phyloP scores from a whole-genome alignment of 2,888 invertebrate genomes.

The Adelognathus sp. region DNA sequence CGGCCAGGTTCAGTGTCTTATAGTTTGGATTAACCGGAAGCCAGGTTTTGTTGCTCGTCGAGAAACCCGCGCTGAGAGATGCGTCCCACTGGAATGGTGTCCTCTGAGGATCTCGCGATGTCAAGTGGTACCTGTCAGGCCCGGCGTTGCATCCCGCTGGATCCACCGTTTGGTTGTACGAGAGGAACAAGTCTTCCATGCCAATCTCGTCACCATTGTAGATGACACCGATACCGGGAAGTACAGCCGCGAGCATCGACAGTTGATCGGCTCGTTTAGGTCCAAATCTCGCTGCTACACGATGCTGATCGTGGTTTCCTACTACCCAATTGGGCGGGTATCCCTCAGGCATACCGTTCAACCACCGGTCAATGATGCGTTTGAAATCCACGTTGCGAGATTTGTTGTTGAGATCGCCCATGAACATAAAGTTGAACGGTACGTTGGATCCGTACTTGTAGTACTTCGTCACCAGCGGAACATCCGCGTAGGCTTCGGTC shows the following conservation, averaged over 20 bases:
- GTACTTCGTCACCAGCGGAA: conserved; percentile 83
- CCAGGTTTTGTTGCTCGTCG: conserved; percentile 84
- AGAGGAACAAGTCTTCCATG: no score
- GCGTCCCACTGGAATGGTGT: conserved; percentile 87
- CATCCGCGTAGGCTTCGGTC: conserved; percentile 84
- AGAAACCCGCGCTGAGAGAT: conserved; percentile 84
- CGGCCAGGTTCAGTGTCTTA: conserved; percentile 83
- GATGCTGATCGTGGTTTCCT: conserved; percentile 83
- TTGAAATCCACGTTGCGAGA: conserved; percentile 83
- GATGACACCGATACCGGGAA: conserved; percentile 85
- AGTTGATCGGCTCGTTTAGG: conserved; percentile 79
- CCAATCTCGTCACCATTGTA: conserved; percentile 94
- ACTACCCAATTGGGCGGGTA: conserved; percentile 87
- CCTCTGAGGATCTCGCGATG: conserved; percentile 77
- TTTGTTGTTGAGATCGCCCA: conserved; percentile 77
- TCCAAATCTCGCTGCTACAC: conserved; percentile 81
- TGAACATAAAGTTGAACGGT: no score
- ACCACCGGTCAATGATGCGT: conserved; percentile 83
- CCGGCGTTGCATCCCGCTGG: conserved; percentile 86
- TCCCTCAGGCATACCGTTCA: conserved; percentile 83
- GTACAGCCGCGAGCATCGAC: conserved; percentile 84
- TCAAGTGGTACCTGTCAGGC: conserved; percentile 82
- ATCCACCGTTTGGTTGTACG: conserved; percentile 85
- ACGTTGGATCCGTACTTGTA: conserved; percentile 83
- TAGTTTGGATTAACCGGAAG: conserved; percentile 86